Conservation (phyloP, 37 sponge, comb jelly and placozoan species). For the Oopsacas minuta region DNA sequence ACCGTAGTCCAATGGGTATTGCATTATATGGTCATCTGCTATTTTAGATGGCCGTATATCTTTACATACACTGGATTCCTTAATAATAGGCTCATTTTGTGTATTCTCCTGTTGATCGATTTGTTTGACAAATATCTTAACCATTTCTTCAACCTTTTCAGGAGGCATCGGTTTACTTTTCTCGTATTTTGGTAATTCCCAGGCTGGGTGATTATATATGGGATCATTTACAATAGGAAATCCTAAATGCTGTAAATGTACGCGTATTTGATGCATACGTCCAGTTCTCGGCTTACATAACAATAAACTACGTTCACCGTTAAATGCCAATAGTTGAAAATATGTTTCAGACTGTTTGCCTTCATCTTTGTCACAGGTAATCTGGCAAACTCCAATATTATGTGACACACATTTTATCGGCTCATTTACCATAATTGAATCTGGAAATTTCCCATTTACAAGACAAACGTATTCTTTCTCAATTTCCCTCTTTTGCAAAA, state of each 20-base stretch:
- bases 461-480: constrained; percentile 64
- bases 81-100: not conserved
- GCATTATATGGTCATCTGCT: not conserved
- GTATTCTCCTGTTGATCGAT: not conserved
- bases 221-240: constrained; percentile 85
- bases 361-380: constrained; percentile 25
- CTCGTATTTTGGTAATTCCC: constrained; percentile 32
- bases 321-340: constrained; percentile 56
- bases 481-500: constrained; percentile 49
- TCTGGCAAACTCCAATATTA: constrained; percentile 70
- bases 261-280: constrained; percentile 82
- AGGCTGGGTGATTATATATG: constrained; percentile 65
- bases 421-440: constrained; percentile 37
- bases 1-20: not conserved
- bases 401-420: constrained; percentile 67
- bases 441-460: constrained; percentile 74
- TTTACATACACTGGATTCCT: not conserved
- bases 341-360: constrained; percentile 61
- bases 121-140: not conserved
- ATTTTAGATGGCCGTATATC: not conserved
- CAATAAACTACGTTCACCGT: constrained; percentile 63
- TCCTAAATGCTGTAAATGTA: constrained; percentile 79
- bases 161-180: not conserved
- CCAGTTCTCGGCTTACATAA: constrained; percentile 72
- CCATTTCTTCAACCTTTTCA: not conserved